Conservation (phyloP, 2,113 vertebrate species). For the Caranx melampygus region DNA sequence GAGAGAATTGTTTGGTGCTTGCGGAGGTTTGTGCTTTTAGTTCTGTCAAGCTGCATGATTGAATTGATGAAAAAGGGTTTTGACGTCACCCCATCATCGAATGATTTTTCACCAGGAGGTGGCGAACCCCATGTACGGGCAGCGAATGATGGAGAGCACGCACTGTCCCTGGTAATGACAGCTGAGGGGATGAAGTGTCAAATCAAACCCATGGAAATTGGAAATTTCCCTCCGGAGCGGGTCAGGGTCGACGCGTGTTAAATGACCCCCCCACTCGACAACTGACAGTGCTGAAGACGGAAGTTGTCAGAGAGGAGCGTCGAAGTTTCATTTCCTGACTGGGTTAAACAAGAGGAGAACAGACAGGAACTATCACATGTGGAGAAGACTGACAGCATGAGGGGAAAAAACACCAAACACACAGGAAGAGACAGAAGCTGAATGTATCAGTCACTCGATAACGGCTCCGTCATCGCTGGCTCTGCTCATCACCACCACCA, state of each 20-base stretch:
- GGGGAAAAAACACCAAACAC: not conserved
- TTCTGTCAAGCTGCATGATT: not conserved
- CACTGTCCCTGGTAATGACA: constrained; percentile 19
- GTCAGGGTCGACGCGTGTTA: not conserved
- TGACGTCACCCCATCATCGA: constrained; percentile 1
- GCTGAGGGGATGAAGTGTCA: constrained; percentile 22
- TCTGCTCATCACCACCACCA: not conserved
- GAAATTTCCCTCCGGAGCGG: constrained; percentile 15
- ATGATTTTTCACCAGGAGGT: constrained; percentile 17
- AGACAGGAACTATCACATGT: not conserved
- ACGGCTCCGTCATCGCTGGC: not conserved
- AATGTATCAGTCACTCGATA: not conserved
- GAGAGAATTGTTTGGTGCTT: not conserved
- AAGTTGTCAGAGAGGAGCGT: not conserved
- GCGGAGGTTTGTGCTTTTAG: constrained; percentile 5
- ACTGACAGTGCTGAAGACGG: not conserved
- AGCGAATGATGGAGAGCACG: constrained; percentile 23
- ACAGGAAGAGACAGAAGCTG: not conserved
- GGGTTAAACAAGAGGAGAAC: constrained; percentile 24
- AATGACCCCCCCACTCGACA: not conserved
- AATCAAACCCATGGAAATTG: constrained; percentile 1
- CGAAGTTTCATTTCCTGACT: not conserved
- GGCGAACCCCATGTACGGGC: not conserved
- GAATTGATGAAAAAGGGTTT: constrained; percentile 13
- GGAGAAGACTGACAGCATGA: constrained; percentile 16